These are phyloP conservation scores for Drosophila quadrilineata DNA, from an alignment of 1,140 invertebrate genomes.

Conservation along the genomic window DNA sequence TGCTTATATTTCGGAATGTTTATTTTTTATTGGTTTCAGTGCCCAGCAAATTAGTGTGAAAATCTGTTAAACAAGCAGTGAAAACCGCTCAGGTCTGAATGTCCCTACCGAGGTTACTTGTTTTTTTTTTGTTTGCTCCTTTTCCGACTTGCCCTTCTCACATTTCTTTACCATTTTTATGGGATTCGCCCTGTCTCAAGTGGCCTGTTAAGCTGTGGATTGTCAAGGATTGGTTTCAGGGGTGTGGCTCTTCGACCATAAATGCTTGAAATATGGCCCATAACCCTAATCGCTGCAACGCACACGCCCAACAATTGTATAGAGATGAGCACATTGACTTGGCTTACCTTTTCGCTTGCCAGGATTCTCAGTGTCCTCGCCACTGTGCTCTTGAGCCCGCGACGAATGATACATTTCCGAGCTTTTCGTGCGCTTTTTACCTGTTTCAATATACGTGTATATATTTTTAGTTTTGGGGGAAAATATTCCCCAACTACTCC, in stretches of 20 bases:
- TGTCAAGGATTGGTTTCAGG: not conserved
- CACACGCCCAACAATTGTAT: constrained; percentile 50
- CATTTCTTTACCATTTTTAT: constrained; percentile 58
- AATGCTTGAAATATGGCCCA: constrained; percentile 73
- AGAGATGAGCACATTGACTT: constrained; percentile 30
- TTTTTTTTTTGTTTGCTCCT: not conserved
- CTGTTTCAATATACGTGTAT: constrained; percentile 29
- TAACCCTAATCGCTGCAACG: constrained; percentile 67
- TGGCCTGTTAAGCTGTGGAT: constrained; percentile 61
- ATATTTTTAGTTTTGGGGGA: constrained; percentile 8
- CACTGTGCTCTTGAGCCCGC: constrained; percentile 66
- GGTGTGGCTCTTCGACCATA: constrained; percentile 15
- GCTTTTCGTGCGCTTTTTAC: constrained; percentile 79
- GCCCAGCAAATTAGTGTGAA: constrained; percentile 72
- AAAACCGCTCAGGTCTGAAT: constrained; percentile 25
- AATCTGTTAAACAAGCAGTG: constrained; percentile 66
- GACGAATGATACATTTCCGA: constrained; percentile 77
- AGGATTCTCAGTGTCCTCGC: constrained; percentile 75
- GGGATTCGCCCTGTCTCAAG: constrained; percentile 60
- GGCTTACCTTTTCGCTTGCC: constrained; percentile 80
- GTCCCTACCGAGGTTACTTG: constrained; percentile 15
- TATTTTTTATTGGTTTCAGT: constrained; percentile 36
- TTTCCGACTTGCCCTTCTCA: too few relatives aligned
- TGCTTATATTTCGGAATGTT: constrained; percentile 9
- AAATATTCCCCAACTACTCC: constrained; percentile 46